These are phyloP conservation scores for Philopedon plagiatum DNA, from an alignment of 2,888 invertebrate genomes.

Conservation along the genomic window DNA sequence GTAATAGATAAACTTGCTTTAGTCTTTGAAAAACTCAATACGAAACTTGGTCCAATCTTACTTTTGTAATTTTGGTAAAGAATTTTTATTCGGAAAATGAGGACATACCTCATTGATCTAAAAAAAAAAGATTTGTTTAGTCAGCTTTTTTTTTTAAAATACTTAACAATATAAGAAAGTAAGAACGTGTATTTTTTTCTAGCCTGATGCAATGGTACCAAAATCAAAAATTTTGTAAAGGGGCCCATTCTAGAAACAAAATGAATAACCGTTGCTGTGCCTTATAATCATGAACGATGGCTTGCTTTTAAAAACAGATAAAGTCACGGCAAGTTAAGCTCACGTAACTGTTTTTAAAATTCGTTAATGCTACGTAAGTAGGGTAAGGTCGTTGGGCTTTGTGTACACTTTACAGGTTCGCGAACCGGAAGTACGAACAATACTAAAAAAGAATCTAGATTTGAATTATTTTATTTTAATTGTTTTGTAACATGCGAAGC, in stretches of 20 bases:
- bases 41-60: too few relatives aligned
- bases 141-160: too few relatives aligned
- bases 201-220: not conserved
- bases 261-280: not conserved
- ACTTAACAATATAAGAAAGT: too few relatives aligned
- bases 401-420: slow-evolving; percentile 16
- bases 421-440: slow-evolving; percentile 17
- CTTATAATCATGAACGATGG: not conserved
- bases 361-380: slow-evolving; percentile 18
- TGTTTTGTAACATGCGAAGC: slow-evolving; percentile 3
- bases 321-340: slow-evolving; percentile 16
- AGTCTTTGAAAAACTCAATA: too few relatives aligned
- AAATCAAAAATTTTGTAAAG: not conserved
- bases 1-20: too few relatives aligned
- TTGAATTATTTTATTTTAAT: slow-evolving; percentile 10
- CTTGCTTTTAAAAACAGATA: slow-evolving; percentile 10
- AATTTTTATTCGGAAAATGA: too few relatives aligned
- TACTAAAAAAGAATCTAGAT: slow-evolving; percentile 13
- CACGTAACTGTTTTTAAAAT: slow-evolving; percentile 21
- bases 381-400: slow-evolving; percentile 23
- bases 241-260: too few relatives aligned
- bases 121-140: too few relatives aligned
- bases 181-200: too few relatives aligned
- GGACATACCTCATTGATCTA: too few relatives aligned
- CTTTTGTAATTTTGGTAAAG: too few relatives aligned